phyloP scores from a whole-genome alignment of 2,113 vertebrate genomes.

The Eolophus roseicapilla region DNA sequence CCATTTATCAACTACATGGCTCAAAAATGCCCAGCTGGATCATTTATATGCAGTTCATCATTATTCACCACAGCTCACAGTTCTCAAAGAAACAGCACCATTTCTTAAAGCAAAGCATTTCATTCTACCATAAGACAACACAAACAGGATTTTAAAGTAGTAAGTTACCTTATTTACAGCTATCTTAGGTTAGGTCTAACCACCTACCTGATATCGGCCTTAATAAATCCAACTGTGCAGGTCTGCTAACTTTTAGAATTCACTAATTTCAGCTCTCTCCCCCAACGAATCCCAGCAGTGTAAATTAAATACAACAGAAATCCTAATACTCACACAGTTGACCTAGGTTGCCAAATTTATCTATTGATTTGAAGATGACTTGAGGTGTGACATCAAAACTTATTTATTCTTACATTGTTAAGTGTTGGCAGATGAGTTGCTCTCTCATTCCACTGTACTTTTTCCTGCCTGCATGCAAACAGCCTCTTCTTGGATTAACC shows the following conservation, averaged over 20 bases:
- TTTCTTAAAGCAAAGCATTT: not conserved
- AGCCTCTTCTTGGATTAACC: constrained; percentile 37
- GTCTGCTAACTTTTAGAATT: not conserved
- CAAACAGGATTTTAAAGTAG: not conserved
- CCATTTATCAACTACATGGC: not conserved
- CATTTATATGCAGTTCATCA: not conserved
- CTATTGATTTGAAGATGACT: not conserved
- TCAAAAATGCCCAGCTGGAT: not conserved
- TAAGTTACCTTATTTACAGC: not conserved
- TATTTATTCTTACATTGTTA: constrained; percentile 42
- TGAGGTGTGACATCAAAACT: not conserved
- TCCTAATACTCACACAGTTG: constrained; percentile 22
- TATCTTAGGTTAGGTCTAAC: not conserved
- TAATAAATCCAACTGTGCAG: not conserved
- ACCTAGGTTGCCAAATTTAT: constrained; percentile 13
- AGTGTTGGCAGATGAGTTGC: constrained; percentile 36
- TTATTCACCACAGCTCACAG: not conserved
- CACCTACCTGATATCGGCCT: not conserved
- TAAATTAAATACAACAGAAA: constrained; percentile 4
- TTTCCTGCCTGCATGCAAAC: constrained; percentile 57
- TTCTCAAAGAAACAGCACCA: not conserved
- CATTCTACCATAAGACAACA: not conserved
- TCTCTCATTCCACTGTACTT: constrained; percentile 29
- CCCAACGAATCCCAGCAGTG: not conserved
- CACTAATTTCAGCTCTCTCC: not conserved